Conservation (phyloP, 2,888 invertebrate genomes). For the Hoplodrina ambigua region DNA sequence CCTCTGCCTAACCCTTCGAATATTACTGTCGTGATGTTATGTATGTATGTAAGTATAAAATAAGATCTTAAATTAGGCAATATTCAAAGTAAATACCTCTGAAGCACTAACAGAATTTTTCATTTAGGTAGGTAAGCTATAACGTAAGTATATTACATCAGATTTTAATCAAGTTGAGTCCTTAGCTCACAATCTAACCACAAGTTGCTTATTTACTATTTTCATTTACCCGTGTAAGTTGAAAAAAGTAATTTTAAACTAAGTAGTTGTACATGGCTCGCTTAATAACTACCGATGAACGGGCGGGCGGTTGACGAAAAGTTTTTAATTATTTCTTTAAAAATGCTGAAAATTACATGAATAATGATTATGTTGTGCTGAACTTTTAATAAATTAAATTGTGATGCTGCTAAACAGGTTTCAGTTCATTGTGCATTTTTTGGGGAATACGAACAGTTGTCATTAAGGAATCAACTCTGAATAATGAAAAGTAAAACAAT, state of each 20-base stretch:
- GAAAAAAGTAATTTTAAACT: conserved; percentile 48
- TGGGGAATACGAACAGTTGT: too few species aligned
- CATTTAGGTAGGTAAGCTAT: too few species aligned
- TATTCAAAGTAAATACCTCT: too few species aligned
- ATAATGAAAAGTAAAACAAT: too few species aligned
- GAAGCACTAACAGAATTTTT: too few species aligned
- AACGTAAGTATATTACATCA: neutral
- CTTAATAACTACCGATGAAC: conserved; percentile 23
- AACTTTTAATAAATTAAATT: neutral
- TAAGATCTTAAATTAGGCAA: too few species aligned
- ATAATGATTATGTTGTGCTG: neutral
- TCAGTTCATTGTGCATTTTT: too few species aligned
- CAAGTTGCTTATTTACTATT: conserved; percentile 9
- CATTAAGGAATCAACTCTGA: too few species aligned
- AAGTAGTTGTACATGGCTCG: conserved; percentile 17
- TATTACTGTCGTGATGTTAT: too few species aligned
- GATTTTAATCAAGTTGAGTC: conserved; percentile 5
- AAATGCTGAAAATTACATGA: conserved; percentile 2
- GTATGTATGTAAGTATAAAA: too few species aligned
- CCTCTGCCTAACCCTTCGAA: too few species aligned
- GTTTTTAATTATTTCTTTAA: conserved; percentile 34
- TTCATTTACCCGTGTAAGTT: conserved; percentile 10
- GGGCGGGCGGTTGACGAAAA: conserved; percentile 9
- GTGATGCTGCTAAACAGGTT: too few species aligned
- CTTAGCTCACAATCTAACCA: neutral